Percentiles rank a stretch among this genome's conserved stretches.
Conservation (phyloP, 2,797 vertebrate species). For the Epinephelus coioides region DNA sequence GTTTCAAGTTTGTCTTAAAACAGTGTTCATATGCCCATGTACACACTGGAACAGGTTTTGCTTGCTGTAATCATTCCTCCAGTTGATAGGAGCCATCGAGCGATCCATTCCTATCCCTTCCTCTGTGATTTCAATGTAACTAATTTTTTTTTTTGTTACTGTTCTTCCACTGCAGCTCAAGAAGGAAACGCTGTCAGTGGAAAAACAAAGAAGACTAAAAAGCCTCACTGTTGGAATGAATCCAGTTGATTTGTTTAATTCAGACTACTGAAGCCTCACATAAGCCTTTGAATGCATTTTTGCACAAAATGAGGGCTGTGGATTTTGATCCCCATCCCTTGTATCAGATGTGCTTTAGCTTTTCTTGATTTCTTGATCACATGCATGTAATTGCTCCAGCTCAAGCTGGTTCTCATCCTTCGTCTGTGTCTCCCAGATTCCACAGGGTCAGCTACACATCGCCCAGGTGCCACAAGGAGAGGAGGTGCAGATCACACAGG, state of each 20-base stretch:
- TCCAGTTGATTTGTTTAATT: no score
- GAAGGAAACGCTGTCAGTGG: neutral
- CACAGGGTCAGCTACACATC: conserved; percentile 98
- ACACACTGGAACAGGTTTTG: neutral
- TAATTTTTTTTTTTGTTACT: neutral
- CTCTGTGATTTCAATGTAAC: neutral
- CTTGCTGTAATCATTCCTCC: neutral
- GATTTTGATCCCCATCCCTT: neutral
- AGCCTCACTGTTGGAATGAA: no score
- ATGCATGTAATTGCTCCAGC: neutral
- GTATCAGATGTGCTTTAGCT: neutral
- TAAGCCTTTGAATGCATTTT: neutral
- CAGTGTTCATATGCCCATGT: neutral
- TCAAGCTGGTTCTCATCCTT: conserved; percentile 24
- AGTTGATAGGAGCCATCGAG: neutral
- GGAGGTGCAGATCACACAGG: conserved; percentile 99
- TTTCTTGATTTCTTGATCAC: neutral
- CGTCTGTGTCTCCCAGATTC: conserved; percentile 87
- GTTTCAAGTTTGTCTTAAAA: neutral
- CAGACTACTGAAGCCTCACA: neutral
- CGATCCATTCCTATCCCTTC: neutral
- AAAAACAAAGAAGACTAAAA: neutral
- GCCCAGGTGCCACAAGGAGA: conserved; percentile 99
- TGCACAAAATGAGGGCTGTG: neutral
- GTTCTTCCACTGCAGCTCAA: neutral